Conservation (phyloP, 2,113 vertebrate genomes). For the Emberiza fucata region DNA sequence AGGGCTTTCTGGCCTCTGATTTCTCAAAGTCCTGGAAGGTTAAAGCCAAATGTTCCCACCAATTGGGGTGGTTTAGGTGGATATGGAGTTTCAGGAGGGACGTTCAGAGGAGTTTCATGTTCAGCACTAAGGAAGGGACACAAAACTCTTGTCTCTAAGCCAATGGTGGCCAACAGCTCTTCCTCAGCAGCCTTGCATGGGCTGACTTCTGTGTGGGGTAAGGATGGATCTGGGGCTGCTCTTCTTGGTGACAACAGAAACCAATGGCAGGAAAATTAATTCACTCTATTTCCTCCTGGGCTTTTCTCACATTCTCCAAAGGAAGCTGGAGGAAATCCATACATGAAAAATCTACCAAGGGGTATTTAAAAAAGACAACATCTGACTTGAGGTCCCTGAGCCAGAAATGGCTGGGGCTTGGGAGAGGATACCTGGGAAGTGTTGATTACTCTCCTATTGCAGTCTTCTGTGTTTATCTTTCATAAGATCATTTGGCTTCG, state of each 20-base stretch:
- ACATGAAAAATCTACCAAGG: not conserved
- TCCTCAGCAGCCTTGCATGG: not conserved
- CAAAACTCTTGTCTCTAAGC: not conserved
- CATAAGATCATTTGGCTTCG: not conserved
- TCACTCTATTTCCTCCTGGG: not conserved
- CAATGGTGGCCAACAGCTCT: not conserved
- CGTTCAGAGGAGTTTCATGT: rapidly evolving
- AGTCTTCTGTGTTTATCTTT: not conserved
- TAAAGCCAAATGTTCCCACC: not conserved
- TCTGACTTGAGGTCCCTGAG: not conserved
- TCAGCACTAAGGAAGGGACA: not conserved
- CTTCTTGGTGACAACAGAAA: not conserved
- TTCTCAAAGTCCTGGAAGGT: not conserved
- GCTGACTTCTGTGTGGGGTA: not conserved
- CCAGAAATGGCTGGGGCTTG: not conserved
- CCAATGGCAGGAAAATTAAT: not conserved
- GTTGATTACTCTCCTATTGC: not conserved
- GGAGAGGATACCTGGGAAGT: not conserved
- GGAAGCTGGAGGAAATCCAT: not conserved
- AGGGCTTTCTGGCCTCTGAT: not conserved
- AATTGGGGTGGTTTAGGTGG: not conserved
- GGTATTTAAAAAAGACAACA: not conserved
- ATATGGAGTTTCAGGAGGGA: not conserved
- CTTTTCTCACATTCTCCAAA: not conserved
- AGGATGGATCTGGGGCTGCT: not conserved